Evolutionary conservation across 1,140 invertebrate genomes (phyloP).

Genomic region (Mya arenaria): DNA sequence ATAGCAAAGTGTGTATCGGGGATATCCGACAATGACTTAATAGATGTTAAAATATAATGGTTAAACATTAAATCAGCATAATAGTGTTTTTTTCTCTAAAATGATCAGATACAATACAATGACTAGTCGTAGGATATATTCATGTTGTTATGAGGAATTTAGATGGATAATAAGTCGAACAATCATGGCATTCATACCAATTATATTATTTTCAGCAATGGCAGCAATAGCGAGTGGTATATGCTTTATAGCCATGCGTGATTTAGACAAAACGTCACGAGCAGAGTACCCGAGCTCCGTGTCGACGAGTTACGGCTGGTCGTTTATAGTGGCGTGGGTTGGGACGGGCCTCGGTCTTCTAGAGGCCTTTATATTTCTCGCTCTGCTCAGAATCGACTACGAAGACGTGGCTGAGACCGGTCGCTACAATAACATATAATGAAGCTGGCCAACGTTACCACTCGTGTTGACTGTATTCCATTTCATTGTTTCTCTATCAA

Average conservation of each 20-base stretch:
- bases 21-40: too few relatives aligned
- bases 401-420: constrained; percentile 66
- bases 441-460: too few relatives aligned
- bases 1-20: too few relatives aligned
- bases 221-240: constrained; percentile 70
- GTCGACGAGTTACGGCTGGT: constrained; percentile 63
- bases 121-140: too few relatives aligned
- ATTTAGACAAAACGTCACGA: constrained; percentile 60
- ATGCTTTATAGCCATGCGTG: constrained; percentile 72
- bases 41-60: too few relatives aligned
- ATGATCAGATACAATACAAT: too few relatives aligned
- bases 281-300: constrained; percentile 56
- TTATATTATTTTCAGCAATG: constrained; percentile 65
- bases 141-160: too few relatives aligned
- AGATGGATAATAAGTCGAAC: too few relatives aligned
- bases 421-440: constrained; percentile 59
- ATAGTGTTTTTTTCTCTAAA: too few relatives aligned
- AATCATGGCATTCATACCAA: too few relatives aligned
- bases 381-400: constrained; percentile 66
- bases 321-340: constrained; percentile 74
- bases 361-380: constrained; percentile 68
- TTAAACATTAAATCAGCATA: too few relatives aligned
- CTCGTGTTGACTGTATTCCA: not conserved
- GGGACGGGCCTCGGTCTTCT: constrained; percentile 65
- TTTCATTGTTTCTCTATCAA: not conserved